Conservation (phyloP, 1,140 invertebrate species). For the Caerostris darwini region DNA sequence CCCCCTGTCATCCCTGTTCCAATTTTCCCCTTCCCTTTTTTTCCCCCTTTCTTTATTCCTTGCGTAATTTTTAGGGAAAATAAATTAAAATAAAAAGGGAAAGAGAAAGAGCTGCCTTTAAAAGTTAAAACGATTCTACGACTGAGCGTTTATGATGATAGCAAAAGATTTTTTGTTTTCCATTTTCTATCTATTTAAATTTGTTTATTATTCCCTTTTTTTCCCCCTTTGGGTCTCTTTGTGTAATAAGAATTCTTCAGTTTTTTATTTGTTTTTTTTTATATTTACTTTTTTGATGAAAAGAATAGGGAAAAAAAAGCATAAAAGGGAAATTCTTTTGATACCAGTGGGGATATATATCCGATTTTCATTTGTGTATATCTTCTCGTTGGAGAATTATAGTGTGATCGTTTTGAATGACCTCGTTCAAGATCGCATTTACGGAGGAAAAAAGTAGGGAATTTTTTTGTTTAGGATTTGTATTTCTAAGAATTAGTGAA, state of each 20-base stretch:
- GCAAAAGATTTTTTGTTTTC: slow-evolving; percentile 34
- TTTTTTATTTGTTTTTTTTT: not conserved
- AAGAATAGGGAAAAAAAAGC: not conserved
- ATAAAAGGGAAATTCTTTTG: slow-evolving; percentile 61
- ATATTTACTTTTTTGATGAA: not conserved
- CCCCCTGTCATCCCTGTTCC: slow-evolving; percentile 25
- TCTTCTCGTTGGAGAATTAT: not conserved
- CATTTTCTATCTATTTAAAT: slow-evolving; percentile 62
- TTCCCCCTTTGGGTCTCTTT: not conserved
- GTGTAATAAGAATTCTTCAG: slow-evolving; percentile 35
- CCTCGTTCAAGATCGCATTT: not conserved
- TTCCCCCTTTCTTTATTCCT: not conserved
- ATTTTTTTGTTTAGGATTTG: not conserved
- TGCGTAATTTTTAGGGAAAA: slow-evolving; percentile 30
- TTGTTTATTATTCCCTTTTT: slow-evolving; percentile 43
- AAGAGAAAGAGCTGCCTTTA: not conserved
- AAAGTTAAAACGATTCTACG: slow-evolving; percentile 63
- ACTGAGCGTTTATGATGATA: slow-evolving; percentile 57
- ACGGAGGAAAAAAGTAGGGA: not conserved
- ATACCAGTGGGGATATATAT: slow-evolving; percentile 23
- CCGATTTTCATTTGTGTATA: slow-evolving; percentile 19
- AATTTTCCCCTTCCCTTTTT: not conserved
- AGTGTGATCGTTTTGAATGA: not conserved
- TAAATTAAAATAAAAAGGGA: slow-evolving; percentile 14
- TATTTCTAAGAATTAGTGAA: not conserved